Evolutionary conservation across 1,140 invertebrate species (phyloP), one percentile per base, ranked within the genome.

Genomic region (Oreohelix idahoensis): DNA sequence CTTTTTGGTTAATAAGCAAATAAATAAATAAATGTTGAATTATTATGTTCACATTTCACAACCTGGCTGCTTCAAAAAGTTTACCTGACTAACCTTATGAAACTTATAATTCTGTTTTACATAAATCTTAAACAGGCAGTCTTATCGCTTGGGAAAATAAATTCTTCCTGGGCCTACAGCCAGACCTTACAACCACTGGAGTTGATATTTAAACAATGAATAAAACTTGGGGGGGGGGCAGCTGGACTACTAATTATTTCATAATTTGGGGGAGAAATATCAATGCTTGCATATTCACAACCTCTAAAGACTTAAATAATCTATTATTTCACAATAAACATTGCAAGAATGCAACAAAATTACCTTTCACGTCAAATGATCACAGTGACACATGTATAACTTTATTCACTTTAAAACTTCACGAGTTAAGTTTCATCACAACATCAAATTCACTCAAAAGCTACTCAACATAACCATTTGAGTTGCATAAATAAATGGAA

Each of bases 41-140:
- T 5, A 66, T 32, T 66, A 66, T 66, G n/a, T 66, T 66, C 63
- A 66, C 29, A 66, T 66, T 66, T 66, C 63, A 66, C 63, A 66
- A 66, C 63, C 63, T 32, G 29, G 8, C 63, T 66, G 29, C 20
- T 58, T 5, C 23, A 58, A 58, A 23, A n/a, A 58, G 26, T 58
- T 20, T 58, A 58, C 53, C 26, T 20, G 15, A 58, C 10, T 58
- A 58, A 58, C 42, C 15, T 5, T 15, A 45, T 15, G 15, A 5
- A 45, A 45, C 15, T 45, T 15, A 5, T 8, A 15, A 58, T 11
- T 58, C 26, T n/a, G 26, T 20, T 11, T 11, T 15, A 58, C 26
- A 58, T 20, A 58, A n/a, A 23, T 23, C 26, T n/a, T 23, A 11
- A 58, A 58, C 15, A 58, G 26, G 53, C 53, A 58, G 53, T 58